These are phyloP conservation scores for Micronycteris hirsuta DNA, from an alignment of 2,113 vertebrate genomes.

Conservation along the genomic window DNA sequence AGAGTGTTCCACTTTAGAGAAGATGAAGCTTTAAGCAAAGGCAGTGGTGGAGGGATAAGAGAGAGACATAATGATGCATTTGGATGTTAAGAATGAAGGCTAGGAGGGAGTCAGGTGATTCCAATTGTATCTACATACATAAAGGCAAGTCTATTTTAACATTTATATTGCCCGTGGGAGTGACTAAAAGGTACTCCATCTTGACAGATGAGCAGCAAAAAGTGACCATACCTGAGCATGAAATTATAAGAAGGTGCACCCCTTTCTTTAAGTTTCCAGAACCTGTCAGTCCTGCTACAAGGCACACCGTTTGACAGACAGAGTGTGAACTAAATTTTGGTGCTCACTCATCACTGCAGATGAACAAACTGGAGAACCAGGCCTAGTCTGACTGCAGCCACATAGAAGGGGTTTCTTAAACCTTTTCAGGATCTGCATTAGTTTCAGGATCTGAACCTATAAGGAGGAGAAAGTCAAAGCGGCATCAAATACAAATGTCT, in stretches of 20 bases:
- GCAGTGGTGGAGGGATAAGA: neutral
- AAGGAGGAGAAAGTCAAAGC: neutral
- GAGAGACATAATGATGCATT: neutral
- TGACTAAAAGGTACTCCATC: neutral
- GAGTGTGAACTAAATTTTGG: neutral
- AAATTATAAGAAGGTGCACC: neutral
- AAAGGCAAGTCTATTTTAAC: neutral
- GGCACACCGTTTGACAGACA: neutral
- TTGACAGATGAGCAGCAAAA: neutral
- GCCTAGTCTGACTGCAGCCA: neutral
- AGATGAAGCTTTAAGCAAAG: neutral
- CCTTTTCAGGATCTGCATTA: neutral
- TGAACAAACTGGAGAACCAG: neutral
- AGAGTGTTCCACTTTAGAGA: neutral
- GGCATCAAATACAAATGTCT: neutral
- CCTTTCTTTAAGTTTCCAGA: neutral
- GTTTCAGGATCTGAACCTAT: neutral
- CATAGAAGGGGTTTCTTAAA: neutral
- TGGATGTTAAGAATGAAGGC: neutral
- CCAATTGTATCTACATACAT: neutral
- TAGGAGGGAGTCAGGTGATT: neutral
- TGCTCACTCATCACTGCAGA: accelerated
- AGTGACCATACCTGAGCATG: neutral
- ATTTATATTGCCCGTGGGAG: neutral
- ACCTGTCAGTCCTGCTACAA: neutral